phyloP scores from a whole-genome alignment of 2,888 invertebrate genomes.

The Lasioglossum calceatum region DNA sequence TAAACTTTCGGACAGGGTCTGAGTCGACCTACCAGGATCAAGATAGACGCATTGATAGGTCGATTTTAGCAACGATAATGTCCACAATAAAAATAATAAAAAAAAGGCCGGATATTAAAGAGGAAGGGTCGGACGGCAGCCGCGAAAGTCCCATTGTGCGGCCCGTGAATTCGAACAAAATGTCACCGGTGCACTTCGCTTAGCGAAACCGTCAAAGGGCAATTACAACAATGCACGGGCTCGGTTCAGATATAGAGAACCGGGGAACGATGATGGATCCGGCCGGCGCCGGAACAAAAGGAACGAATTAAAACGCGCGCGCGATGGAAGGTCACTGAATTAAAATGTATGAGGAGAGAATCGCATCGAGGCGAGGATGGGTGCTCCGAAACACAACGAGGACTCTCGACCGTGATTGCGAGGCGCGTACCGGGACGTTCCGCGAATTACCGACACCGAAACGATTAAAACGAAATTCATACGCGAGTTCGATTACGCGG shows the following conservation, averaged over 20 bases:
- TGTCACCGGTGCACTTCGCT: constrained; percentile 63
- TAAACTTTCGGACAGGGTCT: not conserved
- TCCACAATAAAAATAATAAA: not conserved
- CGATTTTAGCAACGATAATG: not conserved
- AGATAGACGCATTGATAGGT: not conserved
- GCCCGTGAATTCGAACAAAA: constrained; percentile 59
- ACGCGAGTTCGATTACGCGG: constrained; percentile 22
- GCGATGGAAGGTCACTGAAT: constrained; percentile 62
- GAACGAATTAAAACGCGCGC: constrained; percentile 68
- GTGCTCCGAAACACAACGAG: constrained; percentile 52
- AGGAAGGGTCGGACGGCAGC: constrained; percentile 11
- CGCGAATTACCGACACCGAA: constrained; percentile 25
- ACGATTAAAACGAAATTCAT: constrained; percentile 49
- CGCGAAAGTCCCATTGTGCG: constrained; percentile 25
- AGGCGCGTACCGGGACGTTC: not conserved
- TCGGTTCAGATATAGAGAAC: constrained; percentile 53
- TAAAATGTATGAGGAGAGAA: constrained; percentile 65
- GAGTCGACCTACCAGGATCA: not conserved
- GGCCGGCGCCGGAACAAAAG: constrained; percentile 65
- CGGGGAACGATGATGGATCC: constrained; percentile 67
- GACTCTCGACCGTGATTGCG: constrained; percentile 17
- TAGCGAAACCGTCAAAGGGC: constrained; percentile 56
- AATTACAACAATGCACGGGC: constrained; percentile 58
- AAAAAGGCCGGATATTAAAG: constrained; percentile 11
- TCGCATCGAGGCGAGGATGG: constrained; percentile 37